Evolutionary conservation across 2,113 vertebrate genomes (phyloP).

Genomic region (Trogon melanurus): DNA sequence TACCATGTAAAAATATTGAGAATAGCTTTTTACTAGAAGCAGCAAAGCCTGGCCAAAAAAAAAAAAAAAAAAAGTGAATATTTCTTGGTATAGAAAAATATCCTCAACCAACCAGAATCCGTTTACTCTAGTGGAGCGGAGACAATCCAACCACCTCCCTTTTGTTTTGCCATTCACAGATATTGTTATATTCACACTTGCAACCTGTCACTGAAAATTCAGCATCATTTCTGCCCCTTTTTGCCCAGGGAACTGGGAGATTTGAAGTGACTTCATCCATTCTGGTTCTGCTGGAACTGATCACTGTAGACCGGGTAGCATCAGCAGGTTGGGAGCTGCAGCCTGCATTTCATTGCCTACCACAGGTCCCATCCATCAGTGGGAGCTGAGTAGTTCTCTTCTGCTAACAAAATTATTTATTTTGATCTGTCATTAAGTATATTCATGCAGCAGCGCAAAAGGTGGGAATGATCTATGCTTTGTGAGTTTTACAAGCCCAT

Average conservation of each 20-base stretch:
- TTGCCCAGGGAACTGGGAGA: background rate
- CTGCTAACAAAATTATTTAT: slow-evolving; percentile 47
- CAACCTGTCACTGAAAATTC: background rate
- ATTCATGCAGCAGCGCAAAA: slow-evolving; percentile 11
- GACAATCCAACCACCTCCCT: background rate
- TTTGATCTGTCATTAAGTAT: slow-evolving; percentile 43
- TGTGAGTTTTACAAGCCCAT: slow-evolving; percentile 50
- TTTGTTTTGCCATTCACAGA: background rate
- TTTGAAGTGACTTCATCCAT: background rate
- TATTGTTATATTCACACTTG: background rate
- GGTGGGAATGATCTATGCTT: slow-evolving; percentile 30
- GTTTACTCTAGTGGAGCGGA: background rate
- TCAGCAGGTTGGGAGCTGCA: background rate
- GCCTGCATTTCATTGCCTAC: background rate
- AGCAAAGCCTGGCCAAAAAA: background rate
- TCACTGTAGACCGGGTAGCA: background rate
- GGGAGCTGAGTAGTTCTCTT: background rate
- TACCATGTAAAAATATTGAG: background rate
- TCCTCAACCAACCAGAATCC: background rate
- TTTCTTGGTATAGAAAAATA: background rate
- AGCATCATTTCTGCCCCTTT: background rate
- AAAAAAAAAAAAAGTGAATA: background rate
- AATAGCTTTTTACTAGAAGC: background rate
- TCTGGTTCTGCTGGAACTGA: background rate
- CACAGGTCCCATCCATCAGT: background rate